Evolutionary conservation across 2,797 vertebrate species (phyloP), one percentile per base, ranked within the genome.

Genomic region (Rhyacichthys aspro): DNA sequence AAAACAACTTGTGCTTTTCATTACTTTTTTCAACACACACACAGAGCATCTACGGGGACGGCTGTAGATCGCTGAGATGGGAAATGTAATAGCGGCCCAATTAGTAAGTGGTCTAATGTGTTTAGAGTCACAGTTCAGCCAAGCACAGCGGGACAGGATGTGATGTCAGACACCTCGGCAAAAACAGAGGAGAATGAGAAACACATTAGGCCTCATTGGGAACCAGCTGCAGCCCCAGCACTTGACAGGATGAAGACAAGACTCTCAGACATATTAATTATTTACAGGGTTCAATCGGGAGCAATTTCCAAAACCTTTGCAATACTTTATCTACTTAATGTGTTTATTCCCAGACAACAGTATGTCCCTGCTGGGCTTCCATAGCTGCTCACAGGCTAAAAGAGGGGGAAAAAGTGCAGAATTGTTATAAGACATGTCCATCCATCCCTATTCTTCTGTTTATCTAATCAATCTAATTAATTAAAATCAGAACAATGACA

Each of bases 1-100:
- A 78, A 77, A 83, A 78, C 74, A 78, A 70, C 69, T 67, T 70
- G 69, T 79, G 81, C 85, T 86, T 89, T 82, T 85, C 72, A 81
- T 89, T 83, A 84, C 47, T 76, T 45, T 48, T 50, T 67, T 75
- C 59, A 59, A 67, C 63, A 58, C 12, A 56, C 38, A 62, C 16
- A 50, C 53, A 56, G 44, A 9, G 18, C 11, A 1, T 57, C 70
- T 53, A 2, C 42, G 14, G 72, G 70, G 79, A 78, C 42, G 1
- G 43, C 50, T 43, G 9, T 1, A 59, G 47, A 66, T 78, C 9
- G 7, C 18, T 52, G n/a, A 41, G 63, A 71, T 50, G 72, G 64
- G 83, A 84, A 85, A 84, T 53, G 59, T 57, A 78, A 89, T 59
- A 67, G 72, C 63, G 38, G 66, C 46, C 59, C 74, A 86, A 84